Evolutionary conservation across 2,888 invertebrate genomes (phyloP).

Genomic region (Endotricha flammealis): DNA sequence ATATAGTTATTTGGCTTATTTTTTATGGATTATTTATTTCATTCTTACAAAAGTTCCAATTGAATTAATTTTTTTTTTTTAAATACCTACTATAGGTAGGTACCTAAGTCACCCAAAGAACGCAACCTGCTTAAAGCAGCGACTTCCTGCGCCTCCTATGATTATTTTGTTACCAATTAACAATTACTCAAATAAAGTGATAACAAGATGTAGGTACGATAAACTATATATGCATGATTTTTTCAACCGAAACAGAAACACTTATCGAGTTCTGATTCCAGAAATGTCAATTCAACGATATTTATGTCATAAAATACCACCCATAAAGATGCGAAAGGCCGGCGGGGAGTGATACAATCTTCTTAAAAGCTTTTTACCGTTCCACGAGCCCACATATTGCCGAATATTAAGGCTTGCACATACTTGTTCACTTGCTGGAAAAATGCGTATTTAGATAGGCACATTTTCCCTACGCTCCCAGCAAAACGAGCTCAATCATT

Average conservation of each 20-base stretch:
- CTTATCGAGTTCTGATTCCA: conserved; percentile 3
- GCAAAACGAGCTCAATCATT: background rate
- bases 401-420: background rate
- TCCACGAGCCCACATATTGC: conserved; percentile 5
- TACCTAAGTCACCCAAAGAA: too few relatives aligned
- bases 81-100: too few relatives aligned
- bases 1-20: too few relatives aligned
- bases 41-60: too few relatives aligned
- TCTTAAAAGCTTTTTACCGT: conserved; percentile 13
- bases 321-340: conserved; percentile 3
- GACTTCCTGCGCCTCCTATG: too few relatives aligned
- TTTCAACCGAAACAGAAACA: background rate
- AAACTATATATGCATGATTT: background rate
- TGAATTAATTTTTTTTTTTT: too few relatives aligned
- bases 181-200: background rate
- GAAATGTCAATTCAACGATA: conserved; percentile 1
- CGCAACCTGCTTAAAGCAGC: too few relatives aligned
- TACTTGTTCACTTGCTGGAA: background rate
- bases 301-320: conserved; percentile 5
- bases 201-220: background rate
- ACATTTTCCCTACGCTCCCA: background rate
- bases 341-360: conserved; percentile 9
- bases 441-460: background rate
- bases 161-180: background rate
- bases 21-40: too few relatives aligned